phyloP scores from a whole-genome alignment of 2,113 vertebrate genomes.

The Marmota flaviventris region DNA sequence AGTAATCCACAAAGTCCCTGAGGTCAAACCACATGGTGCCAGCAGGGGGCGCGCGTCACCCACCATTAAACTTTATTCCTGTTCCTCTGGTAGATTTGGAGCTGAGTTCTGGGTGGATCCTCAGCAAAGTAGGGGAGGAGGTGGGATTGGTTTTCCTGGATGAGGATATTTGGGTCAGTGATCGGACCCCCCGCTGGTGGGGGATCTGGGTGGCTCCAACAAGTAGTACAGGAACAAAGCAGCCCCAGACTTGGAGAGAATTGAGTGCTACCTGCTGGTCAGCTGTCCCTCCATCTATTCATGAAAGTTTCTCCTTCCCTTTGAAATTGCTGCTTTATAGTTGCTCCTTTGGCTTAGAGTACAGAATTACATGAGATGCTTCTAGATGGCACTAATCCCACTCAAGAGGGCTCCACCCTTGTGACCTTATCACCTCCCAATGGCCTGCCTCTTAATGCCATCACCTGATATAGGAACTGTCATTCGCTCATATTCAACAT shows the following conservation, averaged over 20 bases:
- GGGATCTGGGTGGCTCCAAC: not conserved
- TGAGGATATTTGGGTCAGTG: not conserved
- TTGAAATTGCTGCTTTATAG: not conserved
- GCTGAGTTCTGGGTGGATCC: rapidly evolving
- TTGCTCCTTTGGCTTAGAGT: not conserved
- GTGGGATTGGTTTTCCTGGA: not conserved
- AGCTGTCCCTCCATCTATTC: not conserved
- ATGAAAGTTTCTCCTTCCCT: not conserved
- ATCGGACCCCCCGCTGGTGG: not conserved
- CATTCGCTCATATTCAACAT: not conserved
- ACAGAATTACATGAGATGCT: not conserved
- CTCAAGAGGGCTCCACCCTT: no score
- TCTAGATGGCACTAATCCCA: not conserved
- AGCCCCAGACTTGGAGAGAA: not conserved
- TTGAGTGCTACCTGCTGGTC: not conserved
- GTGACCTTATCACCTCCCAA: not conserved
- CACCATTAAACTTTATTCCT: not conserved
- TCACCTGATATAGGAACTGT: not conserved
- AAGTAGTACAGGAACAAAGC: not conserved
- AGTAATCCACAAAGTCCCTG: not conserved
- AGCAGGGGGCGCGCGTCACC: slow-evolving; percentile 69
- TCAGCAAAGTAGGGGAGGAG: not conserved
- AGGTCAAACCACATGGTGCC: not conserved
- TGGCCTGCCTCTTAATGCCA: no score
- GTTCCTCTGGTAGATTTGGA: rapidly evolving